Percentiles rank a stretch among this genome's conserved stretches.
Evolutionary conservation across 2,797 vertebrate genomes (phyloP).

Genomic region (Jordanella pulchra): DNA sequence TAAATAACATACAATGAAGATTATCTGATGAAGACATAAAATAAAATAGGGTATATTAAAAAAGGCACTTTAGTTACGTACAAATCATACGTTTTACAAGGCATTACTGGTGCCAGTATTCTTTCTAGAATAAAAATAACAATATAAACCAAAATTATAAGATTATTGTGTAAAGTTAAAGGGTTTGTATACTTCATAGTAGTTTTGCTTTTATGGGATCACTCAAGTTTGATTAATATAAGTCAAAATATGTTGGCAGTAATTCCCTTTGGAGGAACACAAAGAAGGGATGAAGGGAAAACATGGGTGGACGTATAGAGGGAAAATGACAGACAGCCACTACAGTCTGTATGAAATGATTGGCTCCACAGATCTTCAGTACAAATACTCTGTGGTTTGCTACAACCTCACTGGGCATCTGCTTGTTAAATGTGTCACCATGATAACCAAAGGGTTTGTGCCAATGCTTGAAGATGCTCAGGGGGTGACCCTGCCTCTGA

Average conservation of each 20-base stretch:
- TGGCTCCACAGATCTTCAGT: slow-evolving; percentile 19
- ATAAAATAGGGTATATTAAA: slow-evolving; percentile 33
- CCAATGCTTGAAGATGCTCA: slow-evolving; percentile 43
- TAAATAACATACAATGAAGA: slow-evolving; percentile 47
- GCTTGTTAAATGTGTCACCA: slow-evolving; percentile 60
- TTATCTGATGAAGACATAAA: slow-evolving; percentile 30
- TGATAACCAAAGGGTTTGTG: slow-evolving; percentile 56
- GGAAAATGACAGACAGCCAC: slow-evolving; percentile 9
- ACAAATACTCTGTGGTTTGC: slow-evolving; percentile 28
- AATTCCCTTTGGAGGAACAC: not conserved
- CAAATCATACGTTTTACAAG: slow-evolving; percentile 37
- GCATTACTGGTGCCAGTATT: slow-evolving; percentile 7
- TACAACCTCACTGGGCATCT: slow-evolving; percentile 31
- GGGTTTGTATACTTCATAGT: slow-evolving; percentile 3
- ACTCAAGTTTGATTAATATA: not conserved
- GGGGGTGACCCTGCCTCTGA: slow-evolving; percentile 64
- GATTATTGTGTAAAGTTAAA: not conserved
- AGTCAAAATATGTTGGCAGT: not conserved
- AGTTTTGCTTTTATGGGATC: slow-evolving; percentile 5
- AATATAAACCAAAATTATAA: slow-evolving; percentile 5
- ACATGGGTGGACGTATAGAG: not conserved
- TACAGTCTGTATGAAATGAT: slow-evolving; percentile 19
- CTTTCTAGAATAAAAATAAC: slow-evolving; percentile 2
- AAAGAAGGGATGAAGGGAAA: not conserved
- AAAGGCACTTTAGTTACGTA: slow-evolving; percentile 40